phyloP scores from a whole-genome alignment of 2,113 vertebrate species.

The Chlamydotis undulata region DNA sequence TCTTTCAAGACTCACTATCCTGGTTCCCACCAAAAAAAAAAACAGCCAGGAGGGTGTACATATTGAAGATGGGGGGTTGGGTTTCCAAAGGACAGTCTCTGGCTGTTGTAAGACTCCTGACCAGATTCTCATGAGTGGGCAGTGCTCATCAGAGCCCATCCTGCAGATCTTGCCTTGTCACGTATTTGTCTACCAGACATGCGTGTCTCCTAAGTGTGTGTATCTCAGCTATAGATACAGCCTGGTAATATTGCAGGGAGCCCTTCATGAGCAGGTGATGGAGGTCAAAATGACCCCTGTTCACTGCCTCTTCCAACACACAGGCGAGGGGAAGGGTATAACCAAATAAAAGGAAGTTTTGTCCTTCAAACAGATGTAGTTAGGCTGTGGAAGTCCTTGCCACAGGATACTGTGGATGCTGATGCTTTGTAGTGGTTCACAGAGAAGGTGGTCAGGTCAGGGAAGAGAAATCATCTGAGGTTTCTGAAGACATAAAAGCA shows the following conservation, averaged over 20 bases:
- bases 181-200: not conserved
- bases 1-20: not conserved
- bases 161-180: not conserved
- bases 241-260: not conserved
- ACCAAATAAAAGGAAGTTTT: not conserved
- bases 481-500: not conserved
- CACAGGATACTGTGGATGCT: not conserved
- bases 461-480: not conserved
- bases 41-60: not conserved
- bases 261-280: not conserved
- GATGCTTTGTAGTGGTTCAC: not conserved
- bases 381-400: not conserved
- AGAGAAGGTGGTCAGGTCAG: not conserved
- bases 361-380: rapidly evolving
- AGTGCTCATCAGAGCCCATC: not conserved
- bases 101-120: not conserved
- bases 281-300: rapidly evolving
- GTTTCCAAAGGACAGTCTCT: not conserved
- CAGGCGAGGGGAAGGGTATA: not conserved
- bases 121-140: not conserved
- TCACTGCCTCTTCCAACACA: not conserved
- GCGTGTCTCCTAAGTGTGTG: not conserved
- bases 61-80: not conserved
- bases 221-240: not conserved
- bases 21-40: not conserved